Conservation (phyloP, 1,140 invertebrate genomes). For the Lucilia cuprina region DNA sequence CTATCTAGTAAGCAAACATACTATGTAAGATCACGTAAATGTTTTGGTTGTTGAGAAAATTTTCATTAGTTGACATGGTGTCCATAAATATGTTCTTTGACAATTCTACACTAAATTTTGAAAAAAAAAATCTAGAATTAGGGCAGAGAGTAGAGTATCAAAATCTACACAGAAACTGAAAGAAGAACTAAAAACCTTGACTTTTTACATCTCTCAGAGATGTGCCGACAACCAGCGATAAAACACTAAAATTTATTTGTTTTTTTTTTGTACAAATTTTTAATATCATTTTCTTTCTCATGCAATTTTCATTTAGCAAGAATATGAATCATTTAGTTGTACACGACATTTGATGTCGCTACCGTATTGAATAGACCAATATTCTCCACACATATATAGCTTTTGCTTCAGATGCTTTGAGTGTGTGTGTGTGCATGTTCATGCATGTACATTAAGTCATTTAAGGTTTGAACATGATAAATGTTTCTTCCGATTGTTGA, state of each 20-base stretch:
- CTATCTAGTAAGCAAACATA: not conserved
- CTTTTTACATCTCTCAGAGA: not conserved
- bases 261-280: not conserved
- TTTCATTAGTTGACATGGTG: slow-evolving; percentile 36
- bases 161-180: no score
- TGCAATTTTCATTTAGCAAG: slow-evolving; percentile 20
- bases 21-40: not conserved
- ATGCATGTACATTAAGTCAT: slow-evolving; percentile 23
- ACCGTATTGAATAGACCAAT: slow-evolving; percentile 2
- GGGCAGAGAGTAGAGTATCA: not conserved
- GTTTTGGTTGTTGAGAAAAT: not conserved
- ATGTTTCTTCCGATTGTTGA: slow-evolving; percentile 25
- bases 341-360: slow-evolving; percentile 31
- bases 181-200: not conserved
- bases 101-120: not conserved
- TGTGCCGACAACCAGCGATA: not conserved
- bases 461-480: slow-evolving; percentile 32
- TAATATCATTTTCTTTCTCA: not conserved
- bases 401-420: not conserved
- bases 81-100: slow-evolving; percentile 32
- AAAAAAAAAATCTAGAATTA: not conserved
- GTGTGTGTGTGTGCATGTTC: not conserved
- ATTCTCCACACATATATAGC: not conserved
- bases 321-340: slow-evolving; percentile 30
- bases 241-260: not conserved